Base-by-base conservation (phyloP, 2,113 vertebrate genomes). In the Oophaga pumilio region DNA sequence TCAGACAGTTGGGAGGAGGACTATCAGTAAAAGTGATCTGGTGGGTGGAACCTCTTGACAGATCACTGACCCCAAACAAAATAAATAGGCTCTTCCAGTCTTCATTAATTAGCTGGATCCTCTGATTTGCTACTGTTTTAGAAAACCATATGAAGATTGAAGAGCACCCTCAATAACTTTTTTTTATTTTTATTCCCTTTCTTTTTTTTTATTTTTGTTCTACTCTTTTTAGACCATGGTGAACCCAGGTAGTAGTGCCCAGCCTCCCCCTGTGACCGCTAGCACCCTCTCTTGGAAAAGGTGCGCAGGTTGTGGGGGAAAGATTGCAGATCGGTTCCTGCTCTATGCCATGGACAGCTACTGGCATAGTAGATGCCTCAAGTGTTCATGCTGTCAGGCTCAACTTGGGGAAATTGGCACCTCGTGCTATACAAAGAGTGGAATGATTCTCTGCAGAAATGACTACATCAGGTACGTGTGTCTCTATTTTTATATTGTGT, bases 321-420 rank as follows among this genome's bases (percentile, higher is more conserved):
- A 98, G 93, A 99, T 99, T 90, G 97, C 97, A 4, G 98, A 99
- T 93, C 98, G 98, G 84, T 99, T 99, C 94, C 96, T 99, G 91
- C 97, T 99, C 81, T 99, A 98, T 92, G 96, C 98, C 93, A 99
- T 99, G 98, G 98, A 99, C 96, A 97, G 96, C 95, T 99, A 99
- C 94, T 99, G 98, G 98, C 98, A 99, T 95, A 99, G 97, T 94
- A 97, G 98, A 79, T 99, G 98, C 94, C 97, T 99, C 90, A 99
- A 99, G 94, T 99, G 98, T 91, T 99, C 97, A 88, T 99, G 98
- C 95, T 99, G 98, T 95, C 98, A 99, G 95, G 98, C 98, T 89
- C 98, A 99, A 94, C 97, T 99, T 91, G 98, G 98, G 1, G 98
- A 99, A 93, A 99, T 99, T 89, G 98, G 98, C 91, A 98, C 97